Conservation (phyloP, 2,888 invertebrate genomes). For the Drosophila mayaguana region DNA sequence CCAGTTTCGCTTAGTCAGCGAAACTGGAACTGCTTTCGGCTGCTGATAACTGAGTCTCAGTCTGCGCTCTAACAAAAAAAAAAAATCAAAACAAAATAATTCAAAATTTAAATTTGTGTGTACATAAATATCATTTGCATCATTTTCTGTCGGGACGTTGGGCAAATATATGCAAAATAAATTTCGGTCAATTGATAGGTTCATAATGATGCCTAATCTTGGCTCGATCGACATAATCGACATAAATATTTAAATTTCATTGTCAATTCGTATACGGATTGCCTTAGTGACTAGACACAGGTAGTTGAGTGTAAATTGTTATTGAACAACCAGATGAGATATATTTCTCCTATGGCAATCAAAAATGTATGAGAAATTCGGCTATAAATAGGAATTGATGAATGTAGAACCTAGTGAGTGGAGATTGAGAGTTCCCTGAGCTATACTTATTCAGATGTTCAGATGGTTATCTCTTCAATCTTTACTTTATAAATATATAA, state of each 20-base stretch:
- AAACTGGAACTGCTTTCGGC: background rate
- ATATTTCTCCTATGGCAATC: slow-evolving; percentile 7
- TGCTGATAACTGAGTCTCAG: slow-evolving; percentile 8
- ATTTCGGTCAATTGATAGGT: slow-evolving; percentile 1
- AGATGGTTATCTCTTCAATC: too few species aligned
- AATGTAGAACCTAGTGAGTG: background rate
- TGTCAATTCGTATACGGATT: slow-evolving; percentile 8
- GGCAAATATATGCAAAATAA: background rate
- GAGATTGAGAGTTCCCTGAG: background rate
- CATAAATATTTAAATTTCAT: background rate
- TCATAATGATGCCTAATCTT: slow-evolving; percentile 5
- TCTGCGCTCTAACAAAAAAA: background rate
- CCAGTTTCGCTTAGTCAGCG: slow-evolving; percentile 2
- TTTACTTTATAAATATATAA: too few species aligned
- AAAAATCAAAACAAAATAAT: background rate
- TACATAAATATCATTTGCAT: background rate
- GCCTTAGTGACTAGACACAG: background rate
- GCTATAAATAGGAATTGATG: background rate
- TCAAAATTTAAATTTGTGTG: background rate
- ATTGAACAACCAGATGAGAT: slow-evolving; percentile 27
- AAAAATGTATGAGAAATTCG: background rate
- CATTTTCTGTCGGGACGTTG: background rate
- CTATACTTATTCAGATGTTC: background rate
- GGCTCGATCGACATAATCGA: background rate
- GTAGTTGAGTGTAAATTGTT: slow-evolving; percentile 13